Base-by-base conservation (phyloP, 1,140 invertebrate species). In the Eupeodes corollae region DNA sequence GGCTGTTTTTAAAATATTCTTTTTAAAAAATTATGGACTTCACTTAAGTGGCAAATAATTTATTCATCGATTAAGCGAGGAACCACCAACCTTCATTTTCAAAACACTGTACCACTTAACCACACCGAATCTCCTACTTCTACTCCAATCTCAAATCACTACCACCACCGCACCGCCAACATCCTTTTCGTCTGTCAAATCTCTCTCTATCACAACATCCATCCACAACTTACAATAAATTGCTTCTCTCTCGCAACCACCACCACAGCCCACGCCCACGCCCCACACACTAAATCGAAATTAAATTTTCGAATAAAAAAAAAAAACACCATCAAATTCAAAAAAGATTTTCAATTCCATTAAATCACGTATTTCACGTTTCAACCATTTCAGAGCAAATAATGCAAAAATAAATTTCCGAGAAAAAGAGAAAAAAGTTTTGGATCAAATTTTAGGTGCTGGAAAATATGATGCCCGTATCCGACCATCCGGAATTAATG, bases 401-500 rank as follows among this genome's bases (percentile, higher is more conserved):
- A 75, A 74, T 67, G 73, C 73, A 56, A 84, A 84, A 71, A 80
- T 84, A 67, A 91, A 91, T 75, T 91, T 86, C 72, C 79, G 90
- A 55, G 87, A 91, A 76, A 92, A 88, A 71, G 90, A 94, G 74
- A 93, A 94, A 70, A 82, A 90, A 72, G 88, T 94, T 57, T 73
- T 95, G 70, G 91, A 95, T 73, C 81, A 86, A 71, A 93, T 94
- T 69, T 78, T 95, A 56, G 88, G 89, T 52, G 83, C 84, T 49
- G 84, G 86, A 53, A 79, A 84, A 53, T 94, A 94, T 78, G 91
- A 95, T 74, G 88, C 88, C 51, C 75, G 90, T 56, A 95, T 95
- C 65, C 74, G 90, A 67, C 90, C 90, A 38, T 90, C 88, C 46
- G 91, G 90, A 54, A 83, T 89, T 69, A 92, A 93, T 68, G 87